These are phyloP conservation scores for Sminthopsis crassicaudata DNA, from an alignment of 2,113 vertebrate species.

Conservation along the genomic window DNA sequence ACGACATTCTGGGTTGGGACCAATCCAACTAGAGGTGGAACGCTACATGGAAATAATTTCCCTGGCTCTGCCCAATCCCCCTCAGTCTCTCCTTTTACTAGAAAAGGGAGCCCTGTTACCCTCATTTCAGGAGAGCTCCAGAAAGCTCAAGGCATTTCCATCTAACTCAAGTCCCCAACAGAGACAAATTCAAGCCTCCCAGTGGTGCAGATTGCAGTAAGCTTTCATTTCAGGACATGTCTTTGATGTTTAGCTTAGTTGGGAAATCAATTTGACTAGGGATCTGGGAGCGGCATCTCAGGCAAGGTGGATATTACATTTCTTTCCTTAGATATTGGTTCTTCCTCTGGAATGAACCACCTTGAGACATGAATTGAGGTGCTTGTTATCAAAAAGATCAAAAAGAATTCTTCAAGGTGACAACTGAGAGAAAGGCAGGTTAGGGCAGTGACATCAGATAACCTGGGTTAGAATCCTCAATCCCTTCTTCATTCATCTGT, in stretches of 20 bases:
- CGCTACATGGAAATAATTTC: constrained; percentile 33
- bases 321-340: neutral
- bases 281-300: constrained; percentile 4
- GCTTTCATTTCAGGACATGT: neutral
- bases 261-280: neutral
- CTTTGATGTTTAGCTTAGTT: neutral
- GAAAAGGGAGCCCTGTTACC: neutral
- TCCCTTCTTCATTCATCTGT: neutral
- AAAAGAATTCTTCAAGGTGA: neutral
- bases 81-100: neutral
- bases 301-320: neutral
- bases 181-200: neutral
- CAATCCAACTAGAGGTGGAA: neutral
- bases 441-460: neutral
- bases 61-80: constrained; percentile 30
- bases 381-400: no score
- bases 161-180: neutral
- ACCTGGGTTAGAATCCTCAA: neutral
- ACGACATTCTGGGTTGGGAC: neutral
- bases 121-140: neutral
- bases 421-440: neutral
- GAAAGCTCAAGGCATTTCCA: neutral
- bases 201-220: neutral
- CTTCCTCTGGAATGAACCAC: neutral
- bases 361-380: neutral